Percentiles rank a stretch among this genome's conserved stretches.
Conservation (phyloP, 2,888 invertebrate genomes). For the Platycheirus albimanus region DNA sequence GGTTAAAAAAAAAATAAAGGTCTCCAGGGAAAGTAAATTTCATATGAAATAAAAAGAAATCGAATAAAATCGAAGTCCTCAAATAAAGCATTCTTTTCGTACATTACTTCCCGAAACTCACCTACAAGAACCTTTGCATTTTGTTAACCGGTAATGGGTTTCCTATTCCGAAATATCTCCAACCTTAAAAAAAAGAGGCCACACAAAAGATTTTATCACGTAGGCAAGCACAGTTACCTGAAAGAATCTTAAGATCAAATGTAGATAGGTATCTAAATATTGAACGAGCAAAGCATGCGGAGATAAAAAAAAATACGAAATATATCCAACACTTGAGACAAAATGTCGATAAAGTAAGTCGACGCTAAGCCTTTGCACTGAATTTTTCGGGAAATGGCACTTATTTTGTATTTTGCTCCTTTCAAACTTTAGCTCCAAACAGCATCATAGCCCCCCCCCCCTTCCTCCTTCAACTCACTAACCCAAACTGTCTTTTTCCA, state of each 20-base stretch:
- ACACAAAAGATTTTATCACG: conserved; percentile 48
- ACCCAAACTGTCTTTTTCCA: too few relatives aligned
- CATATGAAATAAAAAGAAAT: background rate
- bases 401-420: conserved; percentile 54
- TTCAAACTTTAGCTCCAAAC: background rate
- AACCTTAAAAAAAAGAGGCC: background rate
- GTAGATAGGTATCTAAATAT: conserved; percentile 15
- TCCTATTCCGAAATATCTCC: conserved; percentile 35
- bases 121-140: conserved; percentile 56
- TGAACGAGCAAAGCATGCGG: background rate
- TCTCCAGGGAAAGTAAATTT: background rate
- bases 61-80: conserved; percentile 22
- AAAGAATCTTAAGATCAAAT: conserved; percentile 53
- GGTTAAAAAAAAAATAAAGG: background rate
- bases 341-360: conserved; percentile 51
- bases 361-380: conserved; percentile 42
- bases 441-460: background rate
- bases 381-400: conserved; percentile 40
- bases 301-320: conserved; percentile 19
- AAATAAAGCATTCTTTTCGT: conserved; percentile 25
- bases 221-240: conserved; percentile 26
- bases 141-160: conserved; percentile 70
- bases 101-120: conserved; percentile 14
- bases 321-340: conserved; percentile 56
- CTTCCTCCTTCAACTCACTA: too few relatives aligned